phyloP scores from a whole-genome alignment of 2,113 vertebrate genomes.

The Gnathonemus longibarbis region DNA sequence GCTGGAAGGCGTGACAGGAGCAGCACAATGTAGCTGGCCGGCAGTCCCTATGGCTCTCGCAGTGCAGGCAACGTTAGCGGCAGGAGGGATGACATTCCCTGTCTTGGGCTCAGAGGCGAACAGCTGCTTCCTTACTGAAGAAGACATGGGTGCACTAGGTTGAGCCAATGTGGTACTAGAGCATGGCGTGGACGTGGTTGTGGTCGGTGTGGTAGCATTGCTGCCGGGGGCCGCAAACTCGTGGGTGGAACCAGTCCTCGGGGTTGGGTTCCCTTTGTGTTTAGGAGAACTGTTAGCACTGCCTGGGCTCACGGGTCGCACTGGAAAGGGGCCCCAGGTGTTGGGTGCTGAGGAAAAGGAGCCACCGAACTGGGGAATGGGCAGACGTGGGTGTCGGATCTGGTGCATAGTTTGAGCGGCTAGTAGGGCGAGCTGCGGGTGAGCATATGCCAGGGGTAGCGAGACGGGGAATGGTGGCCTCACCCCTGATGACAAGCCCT shows the following conservation, averaged over 20 bases:
- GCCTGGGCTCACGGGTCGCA: slow-evolving; percentile 91
- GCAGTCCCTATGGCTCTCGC: slow-evolving; percentile 50
- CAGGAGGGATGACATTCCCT: slow-evolving; percentile 57
- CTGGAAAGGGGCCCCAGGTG: slow-evolving; percentile 97
- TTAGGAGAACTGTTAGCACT: slow-evolving; percentile 92
- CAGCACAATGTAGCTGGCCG: slow-evolving; percentile 6
- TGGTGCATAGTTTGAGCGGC: slow-evolving; percentile 98
- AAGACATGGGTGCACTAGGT: slow-evolving; percentile 66
- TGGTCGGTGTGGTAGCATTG: slow-evolving; percentile 41
- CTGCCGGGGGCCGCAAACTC: slow-evolving; percentile 18
- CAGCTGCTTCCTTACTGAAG: slow-evolving; percentile 87
- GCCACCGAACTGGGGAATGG: slow-evolving; percentile 95
- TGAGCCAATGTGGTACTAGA: slow-evolving; percentile 58
- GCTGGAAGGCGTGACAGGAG: slow-evolving; percentile 52
- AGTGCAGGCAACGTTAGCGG: slow-evolving; percentile 61
- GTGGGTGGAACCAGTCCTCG: slow-evolving; percentile 35
- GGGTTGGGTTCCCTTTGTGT: slow-evolving; percentile 70
- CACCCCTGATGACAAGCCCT: slow-evolving; percentile 81
- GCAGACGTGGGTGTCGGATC: slow-evolving; percentile 92
- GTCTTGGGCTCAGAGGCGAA: slow-evolving; percentile 80
- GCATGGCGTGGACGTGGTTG: slow-evolving; percentile 60
- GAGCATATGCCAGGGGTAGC: slow-evolving; percentile 87
- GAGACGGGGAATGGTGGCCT: slow-evolving; percentile 86
- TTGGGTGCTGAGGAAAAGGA: slow-evolving; percentile 90
- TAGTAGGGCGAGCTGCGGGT: slow-evolving; percentile 91